Base-by-base conservation (phyloP, 2,888 invertebrate genomes). In the Trissonchulus latispiculum region DNA sequence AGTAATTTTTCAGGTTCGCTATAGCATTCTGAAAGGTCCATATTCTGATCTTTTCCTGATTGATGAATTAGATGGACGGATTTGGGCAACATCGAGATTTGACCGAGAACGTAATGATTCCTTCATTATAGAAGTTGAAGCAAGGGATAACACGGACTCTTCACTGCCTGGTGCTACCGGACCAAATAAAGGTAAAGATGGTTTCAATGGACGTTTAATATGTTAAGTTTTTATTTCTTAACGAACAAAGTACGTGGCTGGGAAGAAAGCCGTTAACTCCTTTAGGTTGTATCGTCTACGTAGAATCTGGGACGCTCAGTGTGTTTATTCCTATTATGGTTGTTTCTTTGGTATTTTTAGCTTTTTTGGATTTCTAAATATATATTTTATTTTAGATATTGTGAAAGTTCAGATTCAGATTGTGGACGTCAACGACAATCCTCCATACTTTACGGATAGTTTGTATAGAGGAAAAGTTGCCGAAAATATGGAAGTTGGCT, bases 381-480 rank as follows among this genome's bases (percentile, higher is more conserved):
- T n/a, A n/a, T n/a, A n/a, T n/a, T n/a, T n/a, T n/a, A 31, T 73
- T 79, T 72, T 74, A 81, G 81, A 80, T 66, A 78, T 92, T 87
- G 95, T 95, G 64, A 94, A 92, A 61, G 95, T 95, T 78, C 93
- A 95, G 82, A 95, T 95, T 82, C 92, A 94, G 86, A 93, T 95
- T 80, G 95, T 93, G 86, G 95, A 97, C 85, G 94, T 95, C 78
- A 96, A 96, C 86, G 96, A 97, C 88, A 96, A 96, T 87, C 92
- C 95, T 66, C 96, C 96, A 1, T 92, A 93, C 79, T 97, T 97
- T 86, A 93, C 93, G 85, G 77, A 79, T 35, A 69, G 75, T 0
- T 69, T 33, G 1, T 72, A 74, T 61, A 18, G 15, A 1, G 75
- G 69, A 1, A n/a, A 23, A 32, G 72, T 76, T n/a, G n/a, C 61